Evolutionary conservation across 2,113 vertebrate species (phyloP).

Genomic region (Gavialis gangeticus): DNA sequence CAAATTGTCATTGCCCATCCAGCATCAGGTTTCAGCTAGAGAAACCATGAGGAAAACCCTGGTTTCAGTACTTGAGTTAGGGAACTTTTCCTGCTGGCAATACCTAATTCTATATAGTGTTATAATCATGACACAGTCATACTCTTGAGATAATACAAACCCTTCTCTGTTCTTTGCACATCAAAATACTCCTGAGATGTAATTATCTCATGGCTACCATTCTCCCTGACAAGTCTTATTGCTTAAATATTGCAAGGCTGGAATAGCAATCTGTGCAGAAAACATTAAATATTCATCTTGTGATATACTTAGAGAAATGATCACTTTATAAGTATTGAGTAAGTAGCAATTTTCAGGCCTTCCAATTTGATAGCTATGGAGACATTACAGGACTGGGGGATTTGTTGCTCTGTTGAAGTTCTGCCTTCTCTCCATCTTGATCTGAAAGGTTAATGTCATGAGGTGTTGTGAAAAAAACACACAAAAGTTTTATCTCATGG

Average conservation of each 20-base stretch:
- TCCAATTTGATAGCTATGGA: neutral
- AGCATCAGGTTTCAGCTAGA: fast-evolving
- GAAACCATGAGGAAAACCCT: neutral
- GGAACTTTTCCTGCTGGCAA: neutral
- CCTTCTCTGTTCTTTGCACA: conserved; percentile 1
- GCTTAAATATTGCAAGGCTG: conserved; percentile 52
- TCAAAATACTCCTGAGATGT: conserved; percentile 28
- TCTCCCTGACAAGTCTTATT: conserved; percentile 48
- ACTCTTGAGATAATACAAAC: neutral
- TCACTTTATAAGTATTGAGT: conserved; percentile 26
- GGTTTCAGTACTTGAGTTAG: neutral
- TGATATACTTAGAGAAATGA: neutral
- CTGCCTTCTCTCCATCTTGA: neutral
- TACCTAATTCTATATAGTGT: neutral
- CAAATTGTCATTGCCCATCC: neutral
- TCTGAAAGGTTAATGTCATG: neutral
- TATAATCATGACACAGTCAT: conserved; percentile 6
- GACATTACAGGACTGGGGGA: conserved; percentile 24
- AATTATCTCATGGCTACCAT: conserved; percentile 55
- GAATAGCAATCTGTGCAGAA: conserved; percentile 22
- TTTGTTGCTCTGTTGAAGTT: conserved; percentile 6
- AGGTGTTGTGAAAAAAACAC: neutral
- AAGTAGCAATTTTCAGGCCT: conserved; percentile 27
- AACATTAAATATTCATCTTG: conserved; percentile 72
- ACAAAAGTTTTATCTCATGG: neutral